Percentiles rank a stretch among this genome's conserved stretches.
These are phyloP conservation scores for Drosophila sproati DNA, from an alignment of 1,140 invertebrate genomes.

Conservation along the genomic window DNA sequence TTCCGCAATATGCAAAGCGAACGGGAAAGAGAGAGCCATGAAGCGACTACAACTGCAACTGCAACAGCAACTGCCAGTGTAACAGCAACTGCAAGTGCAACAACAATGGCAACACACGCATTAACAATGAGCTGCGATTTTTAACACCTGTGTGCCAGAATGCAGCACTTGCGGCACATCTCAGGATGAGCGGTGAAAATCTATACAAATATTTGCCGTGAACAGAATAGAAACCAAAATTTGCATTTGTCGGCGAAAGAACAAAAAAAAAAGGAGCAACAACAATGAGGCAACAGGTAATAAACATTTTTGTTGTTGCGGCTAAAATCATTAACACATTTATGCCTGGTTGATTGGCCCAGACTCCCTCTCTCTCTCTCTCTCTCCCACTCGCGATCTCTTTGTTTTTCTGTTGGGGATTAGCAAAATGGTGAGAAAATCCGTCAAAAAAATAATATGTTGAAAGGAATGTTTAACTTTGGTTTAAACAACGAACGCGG, in stretches of 20 bases:
- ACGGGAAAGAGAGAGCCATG: not conserved
- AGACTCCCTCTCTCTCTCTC: conserved; percentile 1
- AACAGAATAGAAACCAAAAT: conserved; percentile 70
- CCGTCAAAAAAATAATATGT: conserved; percentile 47
- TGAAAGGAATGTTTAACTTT: conserved; percentile 19
- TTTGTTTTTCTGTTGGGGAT: conserved; percentile 12
- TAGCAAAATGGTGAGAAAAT: conserved; percentile 70
- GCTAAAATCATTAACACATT: conserved; percentile 75
- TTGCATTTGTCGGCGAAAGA: conserved; percentile 79
- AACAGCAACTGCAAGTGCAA: conserved; percentile 15
- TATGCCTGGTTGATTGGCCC: conserved; percentile 35
- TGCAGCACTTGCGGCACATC: conserved; percentile 64
- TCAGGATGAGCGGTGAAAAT: conserved; percentile 52
- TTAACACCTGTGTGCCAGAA: conserved; percentile 80
- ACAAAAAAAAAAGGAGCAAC: conserved; percentile 52
- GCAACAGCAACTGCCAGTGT: not conserved
- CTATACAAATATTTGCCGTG: conserved; percentile 79
- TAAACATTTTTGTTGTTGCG: conserved; percentile 13
- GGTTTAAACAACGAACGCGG: conserved; percentile 18
- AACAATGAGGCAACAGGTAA: conserved; percentile 39
- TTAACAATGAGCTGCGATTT: conserved; percentile 77
- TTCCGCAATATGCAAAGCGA: conserved; percentile 66
- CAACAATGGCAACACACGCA: conserved; percentile 47
- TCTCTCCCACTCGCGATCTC: too few species aligned
- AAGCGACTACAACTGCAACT: conserved; percentile 11